These are phyloP conservation scores for Sapayoa aenigma DNA, from an alignment of 2,113 vertebrate species.

Conservation along the genomic window DNA sequence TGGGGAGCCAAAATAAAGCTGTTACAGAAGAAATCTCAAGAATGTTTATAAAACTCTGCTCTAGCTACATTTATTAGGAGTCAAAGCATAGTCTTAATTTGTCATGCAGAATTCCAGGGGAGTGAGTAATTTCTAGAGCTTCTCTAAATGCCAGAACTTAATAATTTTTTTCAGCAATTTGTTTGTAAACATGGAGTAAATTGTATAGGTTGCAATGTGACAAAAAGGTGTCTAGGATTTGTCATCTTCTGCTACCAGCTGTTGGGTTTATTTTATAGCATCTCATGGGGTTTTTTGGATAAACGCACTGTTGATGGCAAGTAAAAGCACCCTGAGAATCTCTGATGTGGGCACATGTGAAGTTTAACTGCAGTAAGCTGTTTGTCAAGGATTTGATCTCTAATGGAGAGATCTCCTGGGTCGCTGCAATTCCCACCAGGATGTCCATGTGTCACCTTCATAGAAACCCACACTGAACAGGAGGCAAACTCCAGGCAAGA, in stretches of 20 bases:
- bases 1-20: conserved; percentile 77
- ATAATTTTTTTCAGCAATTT: conserved; percentile 64
- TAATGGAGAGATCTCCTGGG: not conserved
- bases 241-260: conserved; percentile 55
- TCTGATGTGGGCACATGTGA: not conserved
- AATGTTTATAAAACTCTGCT: conserved; percentile 76
- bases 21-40: conserved; percentile 74
- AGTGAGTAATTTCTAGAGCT: conserved; percentile 73
- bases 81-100: conserved; percentile 67
- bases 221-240: conserved; percentile 59
- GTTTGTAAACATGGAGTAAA: conserved; percentile 68
- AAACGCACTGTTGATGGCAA: conserved; percentile 32
- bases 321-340: conserved; percentile 16
- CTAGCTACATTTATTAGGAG: conserved; percentile 72
- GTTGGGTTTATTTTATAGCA: conserved; percentile 37
- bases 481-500: not conserved
- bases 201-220: conserved; percentile 38
- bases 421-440: not conserved
- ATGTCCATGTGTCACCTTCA: not conserved
- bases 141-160: conserved; percentile 66
- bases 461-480: not conserved
- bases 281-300: conserved; percentile 44
- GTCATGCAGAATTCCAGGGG: conserved; percentile 75
- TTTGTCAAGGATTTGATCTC: not conserved
- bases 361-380: not conserved